Evolutionary conservation across 2,113 vertebrate genomes (phyloP).

Genomic region (Paedocypris sp.): DNA sequence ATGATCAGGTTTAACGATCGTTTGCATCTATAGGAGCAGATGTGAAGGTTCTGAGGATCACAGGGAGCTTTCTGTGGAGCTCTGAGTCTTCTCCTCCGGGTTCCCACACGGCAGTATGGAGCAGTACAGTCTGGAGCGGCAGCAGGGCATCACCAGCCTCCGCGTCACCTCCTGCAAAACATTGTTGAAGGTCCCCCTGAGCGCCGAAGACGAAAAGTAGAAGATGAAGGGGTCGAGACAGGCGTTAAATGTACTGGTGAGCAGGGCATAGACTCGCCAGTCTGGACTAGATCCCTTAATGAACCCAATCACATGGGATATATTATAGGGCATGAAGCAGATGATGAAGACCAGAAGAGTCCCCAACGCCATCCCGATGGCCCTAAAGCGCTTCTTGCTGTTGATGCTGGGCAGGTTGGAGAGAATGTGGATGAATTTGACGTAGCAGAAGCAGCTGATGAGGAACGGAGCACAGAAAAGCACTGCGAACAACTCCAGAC

Average conservation of each 20-base stretch:
- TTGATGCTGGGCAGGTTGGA: conserved; percentile 29
- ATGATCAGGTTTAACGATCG: too few relatives aligned
- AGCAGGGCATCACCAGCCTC: background rate
- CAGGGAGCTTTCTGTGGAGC: conserved; percentile 16
- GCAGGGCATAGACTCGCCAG: conserved; percentile 49
- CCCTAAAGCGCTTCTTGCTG: conserved; percentile 36
- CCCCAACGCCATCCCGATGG: conserved; percentile 41
- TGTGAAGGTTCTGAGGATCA: background rate
- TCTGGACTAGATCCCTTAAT: conserved; percentile 28
- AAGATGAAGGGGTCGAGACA: conserved; percentile 64
- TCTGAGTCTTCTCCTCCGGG: conserved; percentile 22
- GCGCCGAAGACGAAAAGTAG: conserved; percentile 59
- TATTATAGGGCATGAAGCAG: conserved; percentile 60
- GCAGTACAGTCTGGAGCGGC: background rate
- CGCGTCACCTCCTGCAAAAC: background rate
- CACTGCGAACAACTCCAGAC: conserved; percentile 49
- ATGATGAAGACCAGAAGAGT: conserved; percentile 49
- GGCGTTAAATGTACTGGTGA: conserved; percentile 58
- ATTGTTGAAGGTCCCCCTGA: conserved; percentile 43
- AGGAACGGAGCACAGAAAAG: conserved; percentile 50
- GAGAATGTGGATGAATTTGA: conserved; percentile 43
- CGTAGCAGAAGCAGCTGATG: conserved; percentile 51
- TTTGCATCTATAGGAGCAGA: too few relatives aligned
- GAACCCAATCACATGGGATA: conserved; percentile 59
- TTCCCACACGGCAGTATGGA: conserved; percentile 8